Percentiles rank a stretch among this genome's conserved stretches.
Conservation (phyloP, 2,113 vertebrate species). For the Prunella fulvescens region DNA sequence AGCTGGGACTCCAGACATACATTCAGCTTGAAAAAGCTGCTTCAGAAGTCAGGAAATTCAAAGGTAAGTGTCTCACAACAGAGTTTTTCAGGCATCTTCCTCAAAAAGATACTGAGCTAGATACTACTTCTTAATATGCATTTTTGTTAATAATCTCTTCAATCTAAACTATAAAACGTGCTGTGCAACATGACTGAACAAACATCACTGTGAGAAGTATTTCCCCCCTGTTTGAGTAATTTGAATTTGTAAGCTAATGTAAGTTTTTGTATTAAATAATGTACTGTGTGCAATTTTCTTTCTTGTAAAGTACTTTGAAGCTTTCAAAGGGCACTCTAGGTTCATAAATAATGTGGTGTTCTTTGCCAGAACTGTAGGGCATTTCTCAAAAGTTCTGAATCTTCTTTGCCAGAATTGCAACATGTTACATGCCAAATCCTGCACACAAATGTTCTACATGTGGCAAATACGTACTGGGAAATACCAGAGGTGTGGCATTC, state of each 20-base stretch:
- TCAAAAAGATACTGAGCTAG: conserved; percentile 18
- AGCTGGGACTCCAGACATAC: not conserved
- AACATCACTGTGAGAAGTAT: conserved; percentile 31
- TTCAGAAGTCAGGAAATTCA: not conserved
- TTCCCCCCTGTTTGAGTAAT: conserved; percentile 21
- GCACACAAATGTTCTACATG: conserved; percentile 31
- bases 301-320: conserved; percentile 58
- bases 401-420: conserved; percentile 49
- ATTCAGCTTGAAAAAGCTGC: not conserved
- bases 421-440: conserved; percentile 44
- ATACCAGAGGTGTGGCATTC: conserved; percentile 26
- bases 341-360: conserved; percentile 50
- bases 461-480: not conserved
- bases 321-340: conserved; percentile 54
- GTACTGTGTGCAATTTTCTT: conserved; percentile 45
- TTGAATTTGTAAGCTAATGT: conserved; percentile 61
- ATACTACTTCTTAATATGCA: conserved; percentile 33
- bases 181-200: conserved; percentile 52
- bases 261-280: conserved; percentile 62
- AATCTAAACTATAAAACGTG: conserved; percentile 25
- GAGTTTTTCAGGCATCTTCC: not conserved
- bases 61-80: not conserved
- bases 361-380: conserved; percentile 60
- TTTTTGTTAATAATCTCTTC: conserved; percentile 51
- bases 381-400: conserved; percentile 46